Conservation (phyloP, 2,797 vertebrate species). For the Poeciliopsis presidionis region DNA sequence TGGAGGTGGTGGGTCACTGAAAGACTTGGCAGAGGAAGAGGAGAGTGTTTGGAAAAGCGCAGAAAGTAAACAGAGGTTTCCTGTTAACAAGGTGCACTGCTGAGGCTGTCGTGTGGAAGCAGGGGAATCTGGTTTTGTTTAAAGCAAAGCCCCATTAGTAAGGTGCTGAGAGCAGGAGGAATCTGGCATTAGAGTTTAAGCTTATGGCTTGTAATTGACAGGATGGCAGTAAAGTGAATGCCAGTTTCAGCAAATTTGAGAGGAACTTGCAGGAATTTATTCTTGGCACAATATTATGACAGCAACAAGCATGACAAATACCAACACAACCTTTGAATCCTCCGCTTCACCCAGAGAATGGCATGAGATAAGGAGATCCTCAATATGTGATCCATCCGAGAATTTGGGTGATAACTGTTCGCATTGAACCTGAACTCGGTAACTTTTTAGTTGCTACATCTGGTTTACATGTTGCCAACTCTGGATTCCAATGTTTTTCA, state of each 20-base stretch:
- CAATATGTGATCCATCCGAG: neutral
- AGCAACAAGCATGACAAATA: neutral
- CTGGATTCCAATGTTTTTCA: neutral
- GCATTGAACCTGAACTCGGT: neutral
- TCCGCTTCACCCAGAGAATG: neutral
- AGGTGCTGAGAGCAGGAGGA: conserved; percentile 30
- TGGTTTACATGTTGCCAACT: neutral
- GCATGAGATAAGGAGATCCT: neutral
- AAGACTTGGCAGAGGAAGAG: conserved; percentile 73
- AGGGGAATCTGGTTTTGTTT: conserved; percentile 79
- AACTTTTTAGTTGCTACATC: neutral
- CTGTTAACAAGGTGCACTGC: conserved; percentile 79
- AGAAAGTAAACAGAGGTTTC: conserved; percentile 85
- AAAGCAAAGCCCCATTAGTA: conserved; percentile 68
- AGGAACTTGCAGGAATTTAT: conserved; percentile 7
- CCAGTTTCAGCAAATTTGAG: conserved; percentile 30
- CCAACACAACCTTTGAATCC: neutral
- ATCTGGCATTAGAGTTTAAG: conserved; percentile 46
- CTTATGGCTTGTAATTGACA: conserved; percentile 68
- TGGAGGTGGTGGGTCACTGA: conserved; percentile 46
- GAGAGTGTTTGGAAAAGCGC: conserved; percentile 78
- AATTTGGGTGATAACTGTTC: neutral
- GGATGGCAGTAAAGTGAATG: conserved; percentile 39
- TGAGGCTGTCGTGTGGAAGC: conserved; percentile 69
- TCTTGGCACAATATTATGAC: neutral